Evolutionary conservation across 2,797 vertebrate genomes (phyloP), one percentile per base, ranked within the genome.

Genomic region (Acestrorhynchus altus): DNA sequence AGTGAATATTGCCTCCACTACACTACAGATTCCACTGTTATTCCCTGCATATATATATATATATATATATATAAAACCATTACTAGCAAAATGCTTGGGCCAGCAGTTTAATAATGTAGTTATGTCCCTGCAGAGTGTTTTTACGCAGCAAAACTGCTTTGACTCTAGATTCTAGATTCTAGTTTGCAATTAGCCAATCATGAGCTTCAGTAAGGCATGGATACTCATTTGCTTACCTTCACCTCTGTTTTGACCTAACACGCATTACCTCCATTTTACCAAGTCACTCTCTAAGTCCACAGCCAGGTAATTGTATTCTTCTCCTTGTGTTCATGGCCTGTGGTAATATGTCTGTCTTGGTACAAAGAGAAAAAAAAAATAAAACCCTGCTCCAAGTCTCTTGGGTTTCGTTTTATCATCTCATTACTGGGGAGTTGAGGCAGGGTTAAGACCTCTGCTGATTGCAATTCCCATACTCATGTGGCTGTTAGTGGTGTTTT

Each of bases 371-470:
- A 51, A 63, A 18, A 80, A 79, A 10, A 52, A 63, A n/a, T 79
- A 79, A 85, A 78, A 28, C 54, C 57, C 67, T 64, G 59, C 26
- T 79, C 16, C 59, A 73, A 64, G 47, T 81, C 86, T 76, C 80
- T 4, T 16, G 40, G 84, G 78, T 0, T 44, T 15, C 0, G 42
- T 81, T 80, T 87, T 77, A 87, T 88, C 83, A 78, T 87, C 83
- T 90, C 82, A 87, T 91, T 87, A 87, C 54, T 6, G 61, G 78
- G 18, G 61, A 31, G 63, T 68, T 60, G 81, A 87, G 83, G 85
- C 86, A 84, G 89, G 86, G 88, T 85, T 83, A 54, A 12, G 78
- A 81, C 81, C 83, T 28, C 46, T 4, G 16, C 51, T 86, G 85
- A 90, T 89, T 83, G 75, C 59, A 77, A 72, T 84, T 86, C 83